Evolutionary conservation across 2,888 invertebrate species (phyloP).

Genomic region (Cylloceria caligata): DNA sequence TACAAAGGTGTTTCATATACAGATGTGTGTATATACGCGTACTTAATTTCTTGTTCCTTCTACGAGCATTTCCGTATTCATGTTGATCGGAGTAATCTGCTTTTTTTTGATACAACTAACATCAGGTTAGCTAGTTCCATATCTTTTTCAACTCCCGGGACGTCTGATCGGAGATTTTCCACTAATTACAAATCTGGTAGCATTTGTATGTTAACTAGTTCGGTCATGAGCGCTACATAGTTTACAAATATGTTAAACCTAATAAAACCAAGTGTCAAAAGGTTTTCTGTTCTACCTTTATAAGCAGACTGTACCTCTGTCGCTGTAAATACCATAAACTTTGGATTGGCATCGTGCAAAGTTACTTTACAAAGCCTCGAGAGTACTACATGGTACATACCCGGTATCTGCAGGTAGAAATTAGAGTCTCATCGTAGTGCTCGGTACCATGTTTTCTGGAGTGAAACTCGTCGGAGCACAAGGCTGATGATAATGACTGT

Average conservation of each 20-base stretch:
- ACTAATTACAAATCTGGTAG: too few species aligned
- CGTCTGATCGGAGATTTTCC: too few species aligned
- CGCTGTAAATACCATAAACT: slow-evolving; percentile 21
- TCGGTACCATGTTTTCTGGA: slow-evolving; percentile 77
- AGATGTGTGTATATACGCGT: neutral
- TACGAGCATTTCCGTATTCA: neutral
- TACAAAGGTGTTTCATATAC: neutral
- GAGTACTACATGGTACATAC: neutral
- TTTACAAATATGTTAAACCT: neutral
- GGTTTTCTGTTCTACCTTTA: neutral
- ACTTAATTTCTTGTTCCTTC: neutral
- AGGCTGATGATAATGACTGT: slow-evolving; percentile 81
- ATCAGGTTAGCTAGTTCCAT: too few species aligned
- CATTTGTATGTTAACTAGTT: too few species aligned
- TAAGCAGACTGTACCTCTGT: neutral
- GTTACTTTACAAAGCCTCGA: slow-evolving; percentile 8
- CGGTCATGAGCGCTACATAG: neutral
- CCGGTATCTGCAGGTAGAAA: slow-evolving; percentile 72
- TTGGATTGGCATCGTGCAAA: slow-evolving; percentile 3
- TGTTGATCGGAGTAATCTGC: neutral
- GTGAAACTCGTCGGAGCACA: slow-evolving; percentile 68
- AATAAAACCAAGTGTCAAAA: neutral
- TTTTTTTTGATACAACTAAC: neutral
- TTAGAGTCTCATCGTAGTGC: slow-evolving; percentile 78
- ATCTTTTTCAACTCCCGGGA: too few species aligned